phyloP scores from a whole-genome alignment of 2,797 vertebrate species.

The Erithacus rubecula region DNA sequence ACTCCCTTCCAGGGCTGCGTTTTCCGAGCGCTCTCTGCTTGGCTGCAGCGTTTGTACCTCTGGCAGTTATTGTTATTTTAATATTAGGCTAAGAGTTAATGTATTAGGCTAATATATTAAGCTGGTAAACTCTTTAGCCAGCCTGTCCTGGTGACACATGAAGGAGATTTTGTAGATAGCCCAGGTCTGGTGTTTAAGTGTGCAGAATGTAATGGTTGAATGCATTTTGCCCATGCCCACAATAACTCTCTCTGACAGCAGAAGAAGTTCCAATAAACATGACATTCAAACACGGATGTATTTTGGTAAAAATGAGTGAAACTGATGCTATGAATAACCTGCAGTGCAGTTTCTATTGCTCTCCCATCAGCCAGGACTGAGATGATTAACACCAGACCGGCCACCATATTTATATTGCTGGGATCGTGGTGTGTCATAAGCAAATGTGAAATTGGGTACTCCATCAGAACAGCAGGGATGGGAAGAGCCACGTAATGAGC shows the following conservation, averaged over 20 bases:
- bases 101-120: conserved; percentile 30
- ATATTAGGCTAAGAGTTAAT: conserved; percentile 36
- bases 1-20: background rate
- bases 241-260: conserved; percentile 38
- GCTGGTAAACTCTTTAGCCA: conserved; percentile 15
- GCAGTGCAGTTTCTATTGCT: conserved; percentile 20
- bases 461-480: conserved; percentile 36
- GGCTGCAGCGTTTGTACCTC: conserved; percentile 76
- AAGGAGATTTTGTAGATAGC: conserved; percentile 32
- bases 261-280: conserved; percentile 40
- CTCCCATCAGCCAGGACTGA: background rate
- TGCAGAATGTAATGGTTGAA: background rate
- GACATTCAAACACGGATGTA: background rate
- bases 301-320: conserved; percentile 39
- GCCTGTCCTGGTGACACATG: conserved; percentile 11
- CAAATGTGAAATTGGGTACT: conserved; percentile 32
- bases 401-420: background rate
- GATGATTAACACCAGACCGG: conserved; percentile 34
- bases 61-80: conserved; percentile 76
- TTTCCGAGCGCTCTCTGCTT: conserved; percentile 56
- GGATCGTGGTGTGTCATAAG: conserved; percentile 22
- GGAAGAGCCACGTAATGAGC: conserved; percentile 40
- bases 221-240: background rate
- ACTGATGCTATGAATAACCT: conserved; percentile 59
- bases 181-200: background rate